A percentile compares a stretch with the other conserved stretches of the same genome.
Evolutionary conservation across 2,888 invertebrate species (phyloP).

Genomic region (Ametastegia equiseti): DNA sequence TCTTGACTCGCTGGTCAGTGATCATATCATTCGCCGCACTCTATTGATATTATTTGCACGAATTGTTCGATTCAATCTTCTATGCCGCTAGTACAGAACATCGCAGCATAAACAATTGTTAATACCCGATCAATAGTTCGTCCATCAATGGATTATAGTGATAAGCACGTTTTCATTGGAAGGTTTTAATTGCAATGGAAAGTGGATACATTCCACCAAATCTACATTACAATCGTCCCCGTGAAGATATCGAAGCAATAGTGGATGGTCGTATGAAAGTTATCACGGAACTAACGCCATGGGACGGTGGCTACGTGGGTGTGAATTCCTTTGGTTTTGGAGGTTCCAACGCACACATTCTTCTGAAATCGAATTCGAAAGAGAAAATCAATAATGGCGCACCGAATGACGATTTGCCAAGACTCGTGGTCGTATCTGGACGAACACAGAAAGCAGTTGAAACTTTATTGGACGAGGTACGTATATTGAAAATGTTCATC

Average conservation of each 20-base stretch:
- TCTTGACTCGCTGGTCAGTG: no score
- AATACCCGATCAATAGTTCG: neutral
- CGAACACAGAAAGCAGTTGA: conserved; percentile 88
- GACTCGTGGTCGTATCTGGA: conserved; percentile 87
- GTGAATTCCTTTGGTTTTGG: conserved; percentile 97
- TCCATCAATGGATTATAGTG: neutral
- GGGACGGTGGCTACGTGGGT: conserved; percentile 85
- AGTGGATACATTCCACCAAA: conserved; percentile 90
- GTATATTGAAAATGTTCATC: conserved; percentile 51
- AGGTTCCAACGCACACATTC: conserved; percentile 88
- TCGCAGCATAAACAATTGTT: neutral
- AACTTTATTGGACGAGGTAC: conserved; percentile 81
- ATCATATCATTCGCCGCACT: no score
- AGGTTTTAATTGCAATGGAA: conserved; percentile 88
- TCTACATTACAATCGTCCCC: conserved; percentile 85
- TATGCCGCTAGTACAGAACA: neutral
- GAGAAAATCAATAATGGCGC: conserved; percentile 81
- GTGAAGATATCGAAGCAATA: conserved; percentile 80
- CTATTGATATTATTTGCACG: no score
- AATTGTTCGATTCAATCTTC: no score
- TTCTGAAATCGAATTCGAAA: conserved; percentile 81
- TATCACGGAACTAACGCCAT: conserved; percentile 84
- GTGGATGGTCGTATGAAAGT: conserved; percentile 83
- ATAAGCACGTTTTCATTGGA: neutral
- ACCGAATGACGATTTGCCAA: conserved; percentile 83